phyloP scores from a whole-genome alignment of 2,113 vertebrate species.

The Irena cyanogastra region DNA sequence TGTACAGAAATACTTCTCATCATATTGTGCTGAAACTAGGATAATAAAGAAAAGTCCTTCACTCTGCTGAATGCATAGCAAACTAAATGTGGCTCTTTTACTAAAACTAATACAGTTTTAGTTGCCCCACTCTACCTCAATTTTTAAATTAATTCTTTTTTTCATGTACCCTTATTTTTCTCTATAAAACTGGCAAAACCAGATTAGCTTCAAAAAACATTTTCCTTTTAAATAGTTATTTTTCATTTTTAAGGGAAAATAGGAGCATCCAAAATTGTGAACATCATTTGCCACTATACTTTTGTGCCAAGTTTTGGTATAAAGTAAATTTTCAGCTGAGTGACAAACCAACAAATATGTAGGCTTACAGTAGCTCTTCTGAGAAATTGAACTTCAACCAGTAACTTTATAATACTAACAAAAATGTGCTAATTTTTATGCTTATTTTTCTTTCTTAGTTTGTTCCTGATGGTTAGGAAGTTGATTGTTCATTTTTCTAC shows the following conservation, averaged over 20 bases:
- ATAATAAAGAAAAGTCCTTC: neutral
- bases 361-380: neutral
- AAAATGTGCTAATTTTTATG: conserved; percentile 24
- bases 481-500: conserved; percentile 63
- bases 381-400: neutral
- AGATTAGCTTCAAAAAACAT: neutral
- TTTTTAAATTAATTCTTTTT: neutral
- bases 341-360: conserved; percentile 26
- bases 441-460: conserved; percentile 50
- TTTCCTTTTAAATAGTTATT: neutral
- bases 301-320: conserved; percentile 28
- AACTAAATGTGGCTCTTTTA: neutral
- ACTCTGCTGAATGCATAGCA: neutral
- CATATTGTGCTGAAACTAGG: neutral
- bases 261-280: conserved; percentile 7
- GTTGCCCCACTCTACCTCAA: neutral
- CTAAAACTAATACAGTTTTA: neutral
- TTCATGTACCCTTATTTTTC: neutral
- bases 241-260: conserved; percentile 11
- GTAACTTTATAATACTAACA: neutral
- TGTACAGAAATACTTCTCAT: neutral
- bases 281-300: neutral
- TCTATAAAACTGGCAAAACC: neutral
- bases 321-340: conserved; percentile 20
- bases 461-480: conserved; percentile 58